Conservation (phyloP, 2,113 vertebrate genomes). For the Hippocampus guttulatus region DNA sequence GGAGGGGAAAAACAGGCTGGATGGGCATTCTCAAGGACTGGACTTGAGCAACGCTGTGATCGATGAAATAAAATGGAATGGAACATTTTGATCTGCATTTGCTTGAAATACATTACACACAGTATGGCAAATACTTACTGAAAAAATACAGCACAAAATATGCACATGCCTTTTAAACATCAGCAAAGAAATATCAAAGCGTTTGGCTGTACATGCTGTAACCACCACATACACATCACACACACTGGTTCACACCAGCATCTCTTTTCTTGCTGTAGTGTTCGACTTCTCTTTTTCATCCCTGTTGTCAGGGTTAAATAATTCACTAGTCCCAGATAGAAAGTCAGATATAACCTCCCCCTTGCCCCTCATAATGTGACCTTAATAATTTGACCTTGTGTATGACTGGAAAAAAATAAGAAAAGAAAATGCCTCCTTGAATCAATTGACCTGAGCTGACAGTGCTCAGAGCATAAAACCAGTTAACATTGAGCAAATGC, state of each 20-base stretch:
- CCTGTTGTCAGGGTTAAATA: constrained; percentile 38
- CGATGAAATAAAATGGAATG: no score
- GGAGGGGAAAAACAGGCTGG: no score
- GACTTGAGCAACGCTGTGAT: no score
- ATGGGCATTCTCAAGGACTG: no score
- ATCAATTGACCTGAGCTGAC: constrained; percentile 24
- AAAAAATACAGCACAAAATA: not conserved
- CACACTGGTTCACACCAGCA: not conserved
- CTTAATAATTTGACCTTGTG: constrained; percentile 49
- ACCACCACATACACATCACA: not conserved
- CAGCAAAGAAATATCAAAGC: not conserved
- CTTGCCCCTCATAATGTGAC: constrained; percentile 42
- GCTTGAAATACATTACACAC: not conserved
- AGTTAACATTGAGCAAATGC: constrained; percentile 14
- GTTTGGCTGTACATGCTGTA: not conserved
- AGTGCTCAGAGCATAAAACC: constrained; percentile 11
- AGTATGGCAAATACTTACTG: not conserved
- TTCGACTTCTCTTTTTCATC: not conserved
- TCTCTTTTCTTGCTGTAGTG: not conserved
- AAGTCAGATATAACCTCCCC: constrained; percentile 43
- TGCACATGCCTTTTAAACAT: constrained; percentile 12
- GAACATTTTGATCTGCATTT: not conserved
- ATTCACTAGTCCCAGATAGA: constrained; percentile 41
- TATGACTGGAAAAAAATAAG: constrained; percentile 14
- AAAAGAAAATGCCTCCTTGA: constrained; percentile 26